A percentile compares a stretch with the other conserved stretches of the same genome.
Evolutionary conservation across 1,140 invertebrate species (phyloP).

Genomic region (Eciton burchellii): DNA sequence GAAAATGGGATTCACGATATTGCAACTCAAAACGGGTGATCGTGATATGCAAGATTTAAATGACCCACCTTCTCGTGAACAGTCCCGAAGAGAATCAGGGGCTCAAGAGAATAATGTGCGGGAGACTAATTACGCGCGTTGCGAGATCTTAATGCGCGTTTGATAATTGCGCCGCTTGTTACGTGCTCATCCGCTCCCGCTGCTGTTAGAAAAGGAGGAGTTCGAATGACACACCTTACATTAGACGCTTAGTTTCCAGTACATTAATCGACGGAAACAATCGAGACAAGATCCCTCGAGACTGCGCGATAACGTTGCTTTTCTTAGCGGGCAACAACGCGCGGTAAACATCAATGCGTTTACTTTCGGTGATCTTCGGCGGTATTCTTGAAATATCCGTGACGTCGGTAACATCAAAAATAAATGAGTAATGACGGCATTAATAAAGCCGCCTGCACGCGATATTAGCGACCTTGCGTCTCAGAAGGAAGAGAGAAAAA

Average conservation of each 20-base stretch:
- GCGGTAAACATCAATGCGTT: conserved; percentile 9
- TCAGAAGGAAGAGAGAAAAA: not conserved
- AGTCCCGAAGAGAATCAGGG: conserved; percentile 18
- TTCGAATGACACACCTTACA: conserved; percentile 66
- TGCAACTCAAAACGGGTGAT: not conserved
- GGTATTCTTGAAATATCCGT: not conserved
- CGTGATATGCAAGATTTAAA: not conserved
- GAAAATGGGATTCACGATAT: not conserved
- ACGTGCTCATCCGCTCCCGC: conserved; percentile 21
- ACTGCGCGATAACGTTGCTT: conserved; percentile 45
- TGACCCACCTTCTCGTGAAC: conserved; percentile 6
- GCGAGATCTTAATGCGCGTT: conserved; percentile 34
- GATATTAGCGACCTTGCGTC: conserved; percentile 16
- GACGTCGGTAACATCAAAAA: conserved; percentile 2
- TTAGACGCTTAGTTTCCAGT: conserved; percentile 71
- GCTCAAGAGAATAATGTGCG: conserved; percentile 23
- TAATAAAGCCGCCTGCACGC: conserved; percentile 14
- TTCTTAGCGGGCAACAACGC: not conserved
- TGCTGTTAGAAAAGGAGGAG: conserved; percentile 28
- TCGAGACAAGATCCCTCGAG: conserved; percentile 59
- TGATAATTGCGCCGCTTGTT: conserved; percentile 54
- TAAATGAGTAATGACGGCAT: not conserved
- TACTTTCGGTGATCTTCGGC: conserved; percentile 27
- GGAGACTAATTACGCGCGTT: conserved; percentile 40
- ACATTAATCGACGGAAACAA: conserved; percentile 75